These are phyloP conservation scores for Nothoprocta pentlandii DNA, from an alignment of 2,113 vertebrate genomes.

Conservation along the genomic window DNA sequence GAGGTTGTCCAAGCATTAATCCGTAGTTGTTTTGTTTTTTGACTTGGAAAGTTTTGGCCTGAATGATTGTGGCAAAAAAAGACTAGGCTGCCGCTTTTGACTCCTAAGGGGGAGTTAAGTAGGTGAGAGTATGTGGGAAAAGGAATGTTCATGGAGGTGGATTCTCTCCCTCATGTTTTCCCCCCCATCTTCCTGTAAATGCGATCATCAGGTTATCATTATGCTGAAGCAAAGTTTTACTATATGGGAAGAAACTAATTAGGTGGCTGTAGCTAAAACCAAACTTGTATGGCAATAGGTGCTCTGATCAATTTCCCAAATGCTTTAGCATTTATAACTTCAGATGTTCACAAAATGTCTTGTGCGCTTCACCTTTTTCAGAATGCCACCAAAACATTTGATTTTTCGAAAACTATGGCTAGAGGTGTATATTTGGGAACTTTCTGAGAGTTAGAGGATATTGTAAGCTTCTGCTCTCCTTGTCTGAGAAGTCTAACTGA, in stretches of 20 bases:
- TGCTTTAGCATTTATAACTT: not conserved
- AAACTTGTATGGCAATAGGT: not conserved
- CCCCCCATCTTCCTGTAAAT: not conserved
- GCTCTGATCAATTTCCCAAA: not conserved
- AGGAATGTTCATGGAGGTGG: not conserved
- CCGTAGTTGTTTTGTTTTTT: not conserved
- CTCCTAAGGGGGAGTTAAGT: not conserved
- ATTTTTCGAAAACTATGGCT: not conserved
- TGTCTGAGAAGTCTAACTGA: not conserved
- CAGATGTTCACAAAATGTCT: not conserved
- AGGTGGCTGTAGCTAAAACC: not conserved
- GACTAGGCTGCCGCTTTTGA: not conserved
- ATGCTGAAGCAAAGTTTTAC: not conserved
- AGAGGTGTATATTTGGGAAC: not conserved
- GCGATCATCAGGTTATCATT: not conserved
- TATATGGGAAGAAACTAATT: not conserved
- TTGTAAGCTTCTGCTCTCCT: not conserved
- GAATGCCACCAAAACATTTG: not conserved
- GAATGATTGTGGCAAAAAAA: not conserved
- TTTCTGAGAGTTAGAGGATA: not conserved
- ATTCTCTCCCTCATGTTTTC: not conserved
- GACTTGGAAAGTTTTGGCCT: too few relatives aligned
- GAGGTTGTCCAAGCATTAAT: not conserved
- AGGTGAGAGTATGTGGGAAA: too few relatives aligned
- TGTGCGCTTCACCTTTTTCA: not conserved